Conservation (phyloP, 2,888 invertebrate species). For the Arctia plantaginis region DNA sequence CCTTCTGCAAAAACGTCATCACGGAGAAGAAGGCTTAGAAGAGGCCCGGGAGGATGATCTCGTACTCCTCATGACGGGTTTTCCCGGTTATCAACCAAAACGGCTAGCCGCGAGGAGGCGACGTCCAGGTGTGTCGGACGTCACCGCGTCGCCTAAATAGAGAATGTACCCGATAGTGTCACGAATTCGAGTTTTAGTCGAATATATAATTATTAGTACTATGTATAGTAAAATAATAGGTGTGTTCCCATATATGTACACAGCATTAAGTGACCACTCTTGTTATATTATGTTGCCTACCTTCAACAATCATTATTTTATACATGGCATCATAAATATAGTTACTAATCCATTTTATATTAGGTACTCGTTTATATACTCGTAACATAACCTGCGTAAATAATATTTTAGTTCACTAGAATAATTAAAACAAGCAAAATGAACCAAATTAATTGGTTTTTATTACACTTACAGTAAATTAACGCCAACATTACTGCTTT, state of each 20-base stretch:
- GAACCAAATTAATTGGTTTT: slow-evolving; percentile 13
- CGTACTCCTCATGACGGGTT: too few species aligned
- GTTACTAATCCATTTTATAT: slow-evolving; percentile 3
- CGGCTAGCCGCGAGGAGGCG: too few species aligned
- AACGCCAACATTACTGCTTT: background rate
- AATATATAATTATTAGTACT: too few species aligned
- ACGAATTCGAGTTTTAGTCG: too few species aligned
- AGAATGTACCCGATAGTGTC: too few species aligned
- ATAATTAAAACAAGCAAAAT: slow-evolving; percentile 7
- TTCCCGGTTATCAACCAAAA: too few species aligned
- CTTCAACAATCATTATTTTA: background rate
- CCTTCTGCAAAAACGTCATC: too few species aligned
- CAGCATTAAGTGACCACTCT: background rate
- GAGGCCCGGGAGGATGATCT: too few species aligned
- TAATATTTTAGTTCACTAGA: slow-evolving; percentile 3
- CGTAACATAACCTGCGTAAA: background rate
- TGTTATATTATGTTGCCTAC: background rate
- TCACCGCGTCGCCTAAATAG: too few species aligned
- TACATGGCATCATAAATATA: background rate
- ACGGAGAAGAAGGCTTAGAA: too few species aligned
- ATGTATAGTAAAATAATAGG: too few species aligned
- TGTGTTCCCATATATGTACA: background rate
- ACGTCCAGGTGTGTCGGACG: too few species aligned
- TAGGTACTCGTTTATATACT: background rate
- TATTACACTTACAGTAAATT: slow-evolving; percentile 6